Conservation (phyloP, 53 echinoderm and acorn worm genomes). For the Holothuria scabra region DNA sequence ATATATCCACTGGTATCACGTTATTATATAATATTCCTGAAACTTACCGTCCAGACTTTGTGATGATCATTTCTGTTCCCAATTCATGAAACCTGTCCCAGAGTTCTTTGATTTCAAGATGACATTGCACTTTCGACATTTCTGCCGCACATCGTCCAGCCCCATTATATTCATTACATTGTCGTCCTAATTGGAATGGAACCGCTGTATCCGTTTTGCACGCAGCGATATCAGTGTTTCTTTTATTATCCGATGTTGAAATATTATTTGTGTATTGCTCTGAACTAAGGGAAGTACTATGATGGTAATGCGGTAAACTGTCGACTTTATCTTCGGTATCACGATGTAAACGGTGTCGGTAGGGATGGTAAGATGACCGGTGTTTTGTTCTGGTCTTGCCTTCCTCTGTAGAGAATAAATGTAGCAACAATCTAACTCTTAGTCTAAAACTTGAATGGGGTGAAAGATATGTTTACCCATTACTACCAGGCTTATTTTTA, state of each 20-base stretch:
- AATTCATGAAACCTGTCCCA: conserved; percentile 98
- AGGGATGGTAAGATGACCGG: conserved; percentile 1
- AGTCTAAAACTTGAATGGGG: too few species aligned
- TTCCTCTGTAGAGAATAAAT: neutral
- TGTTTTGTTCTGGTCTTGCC: neutral
- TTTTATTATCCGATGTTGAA: neutral
- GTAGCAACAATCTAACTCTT: neutral
- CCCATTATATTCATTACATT: conserved; percentile 41
- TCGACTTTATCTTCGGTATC: neutral
- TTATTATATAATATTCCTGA: too few species aligned
- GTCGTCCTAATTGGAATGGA: conserved; percentile 9
- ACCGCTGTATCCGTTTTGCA: conserved; percentile 20
- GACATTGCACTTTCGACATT: conserved; percentile 75
- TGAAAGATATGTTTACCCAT: too few species aligned
- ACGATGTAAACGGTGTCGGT: neutral
- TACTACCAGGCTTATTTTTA: too few species aligned
- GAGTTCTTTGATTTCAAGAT: conserved; percentile 86
- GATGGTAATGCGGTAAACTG: neutral
- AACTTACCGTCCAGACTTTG: conserved; percentile 94
- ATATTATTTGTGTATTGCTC: too few species aligned
- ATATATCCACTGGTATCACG: too few species aligned
- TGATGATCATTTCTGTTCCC: conserved; percentile 99
- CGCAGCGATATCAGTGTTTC: conserved; percentile 36
- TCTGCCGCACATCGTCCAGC: conserved; percentile 58
- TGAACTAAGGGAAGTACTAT: too few species aligned